Percentiles rank a stretch among this genome's conserved stretches.
phyloP scores from a whole-genome alignment of 2,797 vertebrate genomes.

The Halcyon leucocephala region DNA sequence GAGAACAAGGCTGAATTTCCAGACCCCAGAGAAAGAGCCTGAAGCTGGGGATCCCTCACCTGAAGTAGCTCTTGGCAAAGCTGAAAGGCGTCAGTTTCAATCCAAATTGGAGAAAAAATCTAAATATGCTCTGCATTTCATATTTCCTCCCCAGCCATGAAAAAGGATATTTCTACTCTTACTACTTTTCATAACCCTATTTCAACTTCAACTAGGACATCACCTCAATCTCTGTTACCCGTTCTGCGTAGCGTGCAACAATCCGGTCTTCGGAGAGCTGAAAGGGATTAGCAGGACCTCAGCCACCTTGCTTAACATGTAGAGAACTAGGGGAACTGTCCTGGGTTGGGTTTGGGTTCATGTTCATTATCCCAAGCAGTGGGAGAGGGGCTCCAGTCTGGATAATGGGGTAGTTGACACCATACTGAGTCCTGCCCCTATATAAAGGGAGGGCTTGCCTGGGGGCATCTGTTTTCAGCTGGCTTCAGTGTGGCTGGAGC shows the following conservation, averaged over 20 bases:
- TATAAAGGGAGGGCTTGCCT: no score
- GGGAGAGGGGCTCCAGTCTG: no score
- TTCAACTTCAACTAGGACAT: background rate
- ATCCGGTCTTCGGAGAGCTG: background rate
- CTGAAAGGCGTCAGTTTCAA: background rate
- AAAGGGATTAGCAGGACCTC: background rate
- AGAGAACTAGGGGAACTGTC: background rate
- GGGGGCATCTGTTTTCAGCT: no score
- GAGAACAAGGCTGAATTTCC: background rate
- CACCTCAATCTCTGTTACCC: background rate
- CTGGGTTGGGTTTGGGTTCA: no score
- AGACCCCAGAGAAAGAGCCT: background rate
- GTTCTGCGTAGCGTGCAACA: background rate
- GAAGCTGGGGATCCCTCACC: background rate
- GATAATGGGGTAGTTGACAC: no score
- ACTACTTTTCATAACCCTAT: background rate
- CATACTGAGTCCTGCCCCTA: no score
- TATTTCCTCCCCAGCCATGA: background rate
- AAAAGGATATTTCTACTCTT: background rate
- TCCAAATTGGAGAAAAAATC: background rate
- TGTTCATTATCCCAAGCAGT: no score
- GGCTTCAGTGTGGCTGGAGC: no score
- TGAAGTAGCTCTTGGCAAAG: background rate
- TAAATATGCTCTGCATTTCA: background rate
- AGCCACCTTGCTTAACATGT: fast-evolving